Conservation (phyloP, 2,888 invertebrate genomes). For the Monoplex corrugatus region DNA sequence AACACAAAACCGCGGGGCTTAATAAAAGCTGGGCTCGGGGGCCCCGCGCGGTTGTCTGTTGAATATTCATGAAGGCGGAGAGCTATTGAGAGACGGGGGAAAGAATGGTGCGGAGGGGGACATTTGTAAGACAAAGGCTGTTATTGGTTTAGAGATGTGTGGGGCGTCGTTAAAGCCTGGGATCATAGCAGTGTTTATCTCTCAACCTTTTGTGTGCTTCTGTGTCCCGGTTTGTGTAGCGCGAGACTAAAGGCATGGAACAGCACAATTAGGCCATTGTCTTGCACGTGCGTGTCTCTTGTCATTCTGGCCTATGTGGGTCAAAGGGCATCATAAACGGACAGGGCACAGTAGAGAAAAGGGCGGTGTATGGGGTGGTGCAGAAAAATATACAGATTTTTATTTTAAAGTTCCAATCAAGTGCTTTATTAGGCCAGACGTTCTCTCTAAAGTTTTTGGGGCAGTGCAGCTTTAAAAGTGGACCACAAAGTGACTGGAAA, state of each 20-base stretch:
- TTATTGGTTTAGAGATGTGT: conserved; percentile 33
- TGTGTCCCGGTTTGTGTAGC: neutral
- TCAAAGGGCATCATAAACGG: neutral
- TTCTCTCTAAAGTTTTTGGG: no score
- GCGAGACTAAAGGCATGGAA: neutral
- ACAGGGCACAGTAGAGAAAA: neutral
- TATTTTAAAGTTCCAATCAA: no score
- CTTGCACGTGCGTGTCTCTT: neutral
- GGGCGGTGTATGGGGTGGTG: no score
- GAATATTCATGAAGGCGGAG: neutral
- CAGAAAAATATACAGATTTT: no score
- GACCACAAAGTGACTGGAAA: no score
- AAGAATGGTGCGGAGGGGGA: neutral
- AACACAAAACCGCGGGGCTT: conserved; percentile 13
- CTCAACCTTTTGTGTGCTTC: neutral
- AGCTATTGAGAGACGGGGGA: neutral
- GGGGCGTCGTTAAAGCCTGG: neutral
- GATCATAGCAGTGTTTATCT: neutral
- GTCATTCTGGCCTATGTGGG: neutral
- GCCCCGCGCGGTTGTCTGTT: neutral
- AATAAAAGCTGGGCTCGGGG: neutral
- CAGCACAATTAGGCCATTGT: neutral
- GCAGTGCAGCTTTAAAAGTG: no score
- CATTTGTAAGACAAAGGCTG: conserved; percentile 36
- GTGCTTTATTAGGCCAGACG: no score